Base-by-base conservation (phyloP, 2,113 vertebrate genomes). In the Galeopterus variegatus region DNA sequence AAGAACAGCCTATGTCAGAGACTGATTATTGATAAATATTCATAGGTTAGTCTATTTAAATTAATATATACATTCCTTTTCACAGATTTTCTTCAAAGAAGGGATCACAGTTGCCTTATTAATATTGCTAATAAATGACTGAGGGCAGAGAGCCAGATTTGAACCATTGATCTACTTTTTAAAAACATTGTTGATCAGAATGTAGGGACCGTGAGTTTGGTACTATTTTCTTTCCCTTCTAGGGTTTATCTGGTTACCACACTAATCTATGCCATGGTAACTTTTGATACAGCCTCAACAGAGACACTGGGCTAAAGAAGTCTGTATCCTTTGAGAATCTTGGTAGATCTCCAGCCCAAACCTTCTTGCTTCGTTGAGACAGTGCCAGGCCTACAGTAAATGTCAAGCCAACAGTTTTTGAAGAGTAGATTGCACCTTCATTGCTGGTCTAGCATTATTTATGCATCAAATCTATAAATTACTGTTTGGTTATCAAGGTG, bases 111-210 rank as follows among this genome's bases (percentile, higher is more conserved):
- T 60, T 85, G 4, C 33, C 83, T 87, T 62, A 24, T 41, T 54
- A 56, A 23, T 48, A 24, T 31, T n/a, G 62, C 77, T 88, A 81
- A 36, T 50, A 36, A 88, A 48, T 84, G n/a, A 58, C 0, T 0
- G 56, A 65, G 31, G 48, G 41, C 23, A 72, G 48, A 93, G 58
- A 41, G 23, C 36, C 48, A 41, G 67, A 69, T 77, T 11, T 56
- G 19, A 73, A 86, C 23, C 75, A 45, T 7, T 45, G n/a, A 36
- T 95, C 48, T 70, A 79, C n/a, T 79, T 83, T 36, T 95, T 93
- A 96, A 92, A 97, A 97, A 95, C 50, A 67, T 77, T 67, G 64
- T 87, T 56, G 94, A 69, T 95, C 36, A 69, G 54, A 96, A 95
- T 84, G 92, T 96, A 60, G 45, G 54, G 72, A 54, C 77, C 69